Evolutionary conservation across 2,113 vertebrate species (phyloP), one percentile per base, ranked within the genome.

Genomic region (Chitala chitala): DNA sequence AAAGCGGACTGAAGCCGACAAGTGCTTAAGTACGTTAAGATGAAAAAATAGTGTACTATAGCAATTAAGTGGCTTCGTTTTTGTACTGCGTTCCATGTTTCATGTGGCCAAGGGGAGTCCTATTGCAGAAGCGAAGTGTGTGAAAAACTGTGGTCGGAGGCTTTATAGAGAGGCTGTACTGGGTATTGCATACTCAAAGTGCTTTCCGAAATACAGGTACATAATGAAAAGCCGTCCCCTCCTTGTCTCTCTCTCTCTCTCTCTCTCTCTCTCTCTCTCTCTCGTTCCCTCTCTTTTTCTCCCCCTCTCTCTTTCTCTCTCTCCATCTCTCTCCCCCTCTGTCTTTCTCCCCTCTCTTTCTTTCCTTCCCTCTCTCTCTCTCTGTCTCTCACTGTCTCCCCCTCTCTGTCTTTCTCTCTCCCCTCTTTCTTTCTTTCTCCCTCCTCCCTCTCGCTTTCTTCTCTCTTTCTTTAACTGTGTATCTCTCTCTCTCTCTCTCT

Each of bases 151-250:
- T 33, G 53, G 48, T 69, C 5, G n/a, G 17, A 69, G 15, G 17
- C n/a, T 42, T 61, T 5, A 31, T 2, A 82, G 80, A 54, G 4
- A 56, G 69, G 72, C 77, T 78, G 77, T 80, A 78, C 80, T 85
- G 78, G 81, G 69, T 76, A 83, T 85, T 82, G 76, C 71, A 83
- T 81, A 86, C 84, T 85, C 77, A 59, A 84, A 86, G 80, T 82
- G 84, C 77, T 84, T 83, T 86, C 81, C 86, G 83, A 86, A 87
- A 66, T 26, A 81, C 63, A 78, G 77, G 40, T 3, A 74, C 64
- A 33, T 46, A 76, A 55, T 73, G 26, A 56, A 76, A 78, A 77
- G 61, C 76, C 76, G 58, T 74, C 56, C 63, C 56, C 17, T 38
- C 13, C 15, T 31, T 24, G 38, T 33, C 9, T 26, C 74, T 7